Evolutionary conservation across 2,888 invertebrate species (phyloP).

Genomic region (Agrotis puta): DNA sequence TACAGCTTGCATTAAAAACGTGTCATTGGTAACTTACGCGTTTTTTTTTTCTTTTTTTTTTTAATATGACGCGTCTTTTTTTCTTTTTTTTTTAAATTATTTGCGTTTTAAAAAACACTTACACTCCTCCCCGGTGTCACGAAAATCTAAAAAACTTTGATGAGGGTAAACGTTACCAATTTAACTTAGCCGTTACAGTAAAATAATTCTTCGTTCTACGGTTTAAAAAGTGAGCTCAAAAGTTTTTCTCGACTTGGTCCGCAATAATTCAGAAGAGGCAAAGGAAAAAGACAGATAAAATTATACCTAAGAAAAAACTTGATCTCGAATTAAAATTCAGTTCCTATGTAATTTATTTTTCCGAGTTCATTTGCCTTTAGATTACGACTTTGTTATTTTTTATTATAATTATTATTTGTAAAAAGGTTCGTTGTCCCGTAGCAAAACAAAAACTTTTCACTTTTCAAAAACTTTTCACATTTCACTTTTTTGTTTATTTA

Average conservation of each 20-base stretch:
- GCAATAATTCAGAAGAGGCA: constrained; percentile 54
- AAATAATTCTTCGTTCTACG: constrained; percentile 47
- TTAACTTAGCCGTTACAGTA: constrained; percentile 48
- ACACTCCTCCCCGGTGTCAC: background rate
- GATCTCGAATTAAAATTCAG: constrained; percentile 43
- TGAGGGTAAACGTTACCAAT: constrained; percentile 48
- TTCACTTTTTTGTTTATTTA: too few relatives aligned
- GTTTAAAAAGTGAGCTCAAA: constrained; percentile 50
- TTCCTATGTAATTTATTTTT: constrained; percentile 15
- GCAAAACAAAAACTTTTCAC: too few relatives aligned
- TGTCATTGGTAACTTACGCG: background rate
- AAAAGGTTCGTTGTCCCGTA: too few relatives aligned
- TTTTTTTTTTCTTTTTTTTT: too few relatives aligned
- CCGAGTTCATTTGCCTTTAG: background rate
- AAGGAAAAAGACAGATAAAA: constrained; percentile 36
- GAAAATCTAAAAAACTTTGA: constrained; percentile 43
- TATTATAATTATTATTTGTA: too few relatives aligned
- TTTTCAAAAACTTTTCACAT: too few relatives aligned
- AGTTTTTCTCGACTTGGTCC: constrained; percentile 34
- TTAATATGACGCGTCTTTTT: too few relatives aligned
- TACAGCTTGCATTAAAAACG: background rate
- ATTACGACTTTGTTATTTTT: background rate
- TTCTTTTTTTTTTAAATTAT: too few relatives aligned
- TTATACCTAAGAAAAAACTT: constrained; percentile 36
- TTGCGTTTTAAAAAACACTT: too few relatives aligned